Base-by-base conservation (phyloP, 2,888 invertebrate genomes). In the Pristionchus mayeri region DNA sequence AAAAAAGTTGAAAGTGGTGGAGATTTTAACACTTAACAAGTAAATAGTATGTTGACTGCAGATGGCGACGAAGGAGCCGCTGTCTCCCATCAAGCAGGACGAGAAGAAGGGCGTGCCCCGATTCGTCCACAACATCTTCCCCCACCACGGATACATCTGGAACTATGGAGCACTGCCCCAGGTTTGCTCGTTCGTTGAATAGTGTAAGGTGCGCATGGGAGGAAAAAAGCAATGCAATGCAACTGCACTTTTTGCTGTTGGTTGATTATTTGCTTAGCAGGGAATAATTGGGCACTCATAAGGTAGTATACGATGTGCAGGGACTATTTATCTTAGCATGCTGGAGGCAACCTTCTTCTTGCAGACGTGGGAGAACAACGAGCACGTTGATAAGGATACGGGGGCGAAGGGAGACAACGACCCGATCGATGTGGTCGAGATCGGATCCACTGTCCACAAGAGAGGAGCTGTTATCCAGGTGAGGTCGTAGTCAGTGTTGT, bases 71-170 rank as follows among this genome's bases (percentile, higher is more conserved):
- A 95, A 95, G 91, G 97, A 97, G 93, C 95, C 96, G 34, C 94
- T 99, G 92, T 98, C 98, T 93, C 99, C 99, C 34, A 98, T 99
- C 93, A 97, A 97, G 93, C 99, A 99, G 94, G 99, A 99, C 94
- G 95, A 97, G 37, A 99, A 99, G 94, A 98, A 98, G 93, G 98
- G 97, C 83, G 96, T 96, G 93, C 95, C 98, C 84, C 95, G 99
- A 85, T 99, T 95, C 94, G 98, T 99, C 4, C 95, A 97, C 89
- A 99, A 99, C 94, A 96, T 97, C 93, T 99, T 99, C 93, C 99
- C 99, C 81, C 98, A 99, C 94, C 97, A 97, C 93, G 99, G 99
- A n/a, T 98, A 99, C 94, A 98, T 99, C 93, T 99, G 99, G 99
- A 99, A 99, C 94, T 99, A 99, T 94, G 99, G 99, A 87, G 98